Conservation (phyloP, 2,113 vertebrate genomes). For the Rhizomys pruinosus region DNA sequence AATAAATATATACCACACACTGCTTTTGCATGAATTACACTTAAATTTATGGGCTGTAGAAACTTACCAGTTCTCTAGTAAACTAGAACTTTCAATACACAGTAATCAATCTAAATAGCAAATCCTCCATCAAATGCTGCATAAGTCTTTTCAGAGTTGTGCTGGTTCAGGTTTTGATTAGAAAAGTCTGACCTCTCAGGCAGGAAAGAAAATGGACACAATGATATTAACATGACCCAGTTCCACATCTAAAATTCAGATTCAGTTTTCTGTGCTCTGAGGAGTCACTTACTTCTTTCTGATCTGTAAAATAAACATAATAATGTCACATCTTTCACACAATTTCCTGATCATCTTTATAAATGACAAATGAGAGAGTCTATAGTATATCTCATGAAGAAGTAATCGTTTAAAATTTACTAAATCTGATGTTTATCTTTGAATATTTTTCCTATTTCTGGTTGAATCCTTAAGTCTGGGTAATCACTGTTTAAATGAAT, state of each 20-base stretch:
- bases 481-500: neutral
- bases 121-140: neutral
- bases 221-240: neutral
- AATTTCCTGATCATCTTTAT: neutral
- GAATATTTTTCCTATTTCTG: neutral
- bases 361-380: neutral
- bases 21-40: neutral
- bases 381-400: neutral
- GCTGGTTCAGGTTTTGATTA: accelerated
- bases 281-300: neutral
- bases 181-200: neutral
- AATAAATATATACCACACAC: no score
- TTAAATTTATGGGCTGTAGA: neutral
- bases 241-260: accelerated
- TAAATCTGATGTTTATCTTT: neutral
- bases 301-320: neutral
- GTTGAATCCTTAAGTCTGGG: neutral
- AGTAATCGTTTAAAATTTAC: neutral
- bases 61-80: neutral
- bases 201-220: neutral
- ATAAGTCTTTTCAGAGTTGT: no score
- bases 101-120: neutral
- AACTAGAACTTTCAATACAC: neutral
- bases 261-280: neutral
- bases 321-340: neutral